A percentile compares a stretch with the other conserved stretches of the same genome.
These are phyloP conservation scores for Anthopleura xanthogrammica DNA, from an alignment of 92 coral and sea anemone genomes.

Conservation along the genomic window DNA sequence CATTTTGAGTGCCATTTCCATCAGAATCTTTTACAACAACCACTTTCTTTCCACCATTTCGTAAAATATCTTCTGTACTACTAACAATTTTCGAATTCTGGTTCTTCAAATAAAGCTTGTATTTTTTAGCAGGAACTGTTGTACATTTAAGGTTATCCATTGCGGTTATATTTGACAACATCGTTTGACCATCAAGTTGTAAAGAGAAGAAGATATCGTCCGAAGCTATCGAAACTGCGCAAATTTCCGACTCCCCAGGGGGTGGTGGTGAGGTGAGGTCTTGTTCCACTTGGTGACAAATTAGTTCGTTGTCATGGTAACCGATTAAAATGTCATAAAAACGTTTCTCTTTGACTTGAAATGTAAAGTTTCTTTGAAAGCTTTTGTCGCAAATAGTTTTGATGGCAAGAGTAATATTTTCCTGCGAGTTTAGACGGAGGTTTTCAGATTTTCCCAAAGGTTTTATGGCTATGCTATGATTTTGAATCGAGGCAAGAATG, in stretches of 20 bases:
- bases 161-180: constrained; percentile 28
- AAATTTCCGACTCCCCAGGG: not conserved
- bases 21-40: constrained; percentile 36
- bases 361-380: not conserved
- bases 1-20: constrained; percentile 8
- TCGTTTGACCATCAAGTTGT: constrained; percentile 25
- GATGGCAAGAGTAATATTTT: constrained; percentile 15
- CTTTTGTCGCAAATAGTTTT: not conserved
- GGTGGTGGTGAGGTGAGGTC: constrained; percentile 46
- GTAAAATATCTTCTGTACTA: constrained; percentile 26
- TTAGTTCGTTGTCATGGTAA: constrained; percentile 13
- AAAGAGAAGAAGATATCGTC: constrained; percentile 28
- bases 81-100: constrained; percentile 23
- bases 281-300: constrained; percentile 35
- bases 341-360: constrained; percentile 32
- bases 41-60: constrained; percentile 54
- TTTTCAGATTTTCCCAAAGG: constrained; percentile 45
- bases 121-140: constrained; percentile 46
- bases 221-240: constrained; percentile 24
- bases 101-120: constrained; percentile 27
- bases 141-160: constrained; percentile 30
- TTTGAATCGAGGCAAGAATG: constrained; percentile 23
- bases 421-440: constrained; percentile 22
- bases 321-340: constrained; percentile 55
- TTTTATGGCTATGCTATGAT: constrained; percentile 28